Evolutionary conservation across 2,888 invertebrate genomes (phyloP).

Genomic region (Amphipoea oculea): DNA sequence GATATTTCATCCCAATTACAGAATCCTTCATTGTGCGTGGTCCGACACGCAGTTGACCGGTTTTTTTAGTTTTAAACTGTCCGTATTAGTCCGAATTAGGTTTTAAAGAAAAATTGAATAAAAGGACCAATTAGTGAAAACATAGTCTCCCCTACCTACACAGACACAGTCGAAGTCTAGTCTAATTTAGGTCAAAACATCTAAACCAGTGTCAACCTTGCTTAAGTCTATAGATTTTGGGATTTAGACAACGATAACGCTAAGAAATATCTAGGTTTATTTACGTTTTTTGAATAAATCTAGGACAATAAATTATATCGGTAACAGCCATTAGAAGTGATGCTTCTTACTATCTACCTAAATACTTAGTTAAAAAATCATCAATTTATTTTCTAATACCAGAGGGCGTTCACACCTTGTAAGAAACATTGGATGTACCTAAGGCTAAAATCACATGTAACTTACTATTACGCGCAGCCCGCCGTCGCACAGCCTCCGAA

Average conservation of each 20-base stretch:
- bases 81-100: neutral
- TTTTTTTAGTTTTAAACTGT: neutral
- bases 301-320: neutral
- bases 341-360: conserved; percentile 18
- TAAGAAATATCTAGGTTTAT: conserved; percentile 44
- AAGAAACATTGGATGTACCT: conserved; percentile 76
- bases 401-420: conserved; percentile 80
- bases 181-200: conserved; percentile 40
- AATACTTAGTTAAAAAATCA: conserved; percentile 59
- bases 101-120: neutral
- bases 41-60: neutral
- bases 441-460: conserved; percentile 83
- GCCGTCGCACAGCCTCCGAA: conserved; percentile 84
- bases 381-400: conserved; percentile 79
- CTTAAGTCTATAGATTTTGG: conserved; percentile 32
- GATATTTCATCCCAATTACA: neutral
- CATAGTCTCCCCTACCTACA: neutral
- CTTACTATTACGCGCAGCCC: conserved; percentile 76
- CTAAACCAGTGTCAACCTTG: conserved; percentile 24
- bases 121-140: neutral
- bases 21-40: neutral
- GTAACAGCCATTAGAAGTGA: conserved; percentile 18
- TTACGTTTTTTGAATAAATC: conserved; percentile 17
- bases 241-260: conserved; percentile 35
- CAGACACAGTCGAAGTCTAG: conserved; percentile 8